Evolutionary conservation across 2,888 invertebrate species (phyloP), one percentile per base, ranked within the genome.

Genomic region (Iselma pallidipennis): DNA sequence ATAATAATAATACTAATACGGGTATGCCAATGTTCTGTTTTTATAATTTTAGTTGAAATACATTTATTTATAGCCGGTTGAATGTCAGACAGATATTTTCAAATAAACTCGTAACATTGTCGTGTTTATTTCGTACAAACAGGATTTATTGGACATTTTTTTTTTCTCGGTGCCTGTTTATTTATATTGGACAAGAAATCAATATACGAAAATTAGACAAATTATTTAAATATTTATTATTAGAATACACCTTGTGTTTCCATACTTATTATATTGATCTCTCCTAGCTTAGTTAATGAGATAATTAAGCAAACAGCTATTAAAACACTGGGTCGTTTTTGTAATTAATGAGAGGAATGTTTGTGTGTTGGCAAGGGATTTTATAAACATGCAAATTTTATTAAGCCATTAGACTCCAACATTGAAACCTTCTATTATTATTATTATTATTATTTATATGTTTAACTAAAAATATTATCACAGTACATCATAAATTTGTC

Each of bases 161-260:
- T 12, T 31, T n/a, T 31, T 14, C 1, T 37, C 16, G 16, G 7
- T 16, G 1, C 2, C 3, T 16, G 9, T 6, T 37, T n/a, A n/a
- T n/a, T n/a, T n/a, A n/a, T n/a, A n/a, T n/a, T n/a, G n/a, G n/a
- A n/a, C n/a, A n/a, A n/a, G n/a, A n/a, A n/a, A n/a, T n/a, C n/a
- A n/a, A n/a, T n/a, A n/a, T n/a, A n/a, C n/a, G n/a, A n/a, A n/a
- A n/a, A n/a, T n/a, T n/a, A n/a, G n/a, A n/a, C n/a, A n/a, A 50
- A 52, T 29, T 21, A 21, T 33, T 33, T 54, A 19, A 55, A 55
- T 55, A n/a, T n/a, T n/a, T n/a, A n/a, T n/a, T n/a, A n/a, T n/a
- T n/a, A n/a, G n/a, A n/a, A n/a, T n/a, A n/a, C n/a, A n/a, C n/a
- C n/a, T n/a, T n/a, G n/a, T n/a, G n/a, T n/a, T n/a, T n/a, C n/a